Evolutionary conservation across 2,888 invertebrate genomes (phyloP).

Genomic region (Eudemis profundana): DNA sequence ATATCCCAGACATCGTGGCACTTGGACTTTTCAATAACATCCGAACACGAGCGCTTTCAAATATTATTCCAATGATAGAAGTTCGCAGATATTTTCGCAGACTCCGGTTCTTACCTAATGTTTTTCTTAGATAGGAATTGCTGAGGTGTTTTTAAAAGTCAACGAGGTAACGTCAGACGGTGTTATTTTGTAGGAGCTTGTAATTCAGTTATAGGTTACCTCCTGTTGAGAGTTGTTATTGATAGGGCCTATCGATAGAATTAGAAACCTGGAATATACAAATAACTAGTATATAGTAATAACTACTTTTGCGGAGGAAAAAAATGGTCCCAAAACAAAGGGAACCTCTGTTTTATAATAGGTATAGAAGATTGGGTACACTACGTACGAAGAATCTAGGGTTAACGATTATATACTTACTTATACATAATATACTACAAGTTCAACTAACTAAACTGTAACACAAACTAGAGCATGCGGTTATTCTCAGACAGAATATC

Average conservation of each 20-base stretch:
- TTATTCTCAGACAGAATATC: constrained; percentile 6
- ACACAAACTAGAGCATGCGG: constrained; percentile 11
- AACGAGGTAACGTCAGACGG: neutral
- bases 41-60: constrained; percentile 35
- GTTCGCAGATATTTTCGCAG: constrained; percentile 41
- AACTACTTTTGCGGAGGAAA: too few species aligned
- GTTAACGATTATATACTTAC: too few species aligned
- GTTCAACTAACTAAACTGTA: constrained; percentile 10
- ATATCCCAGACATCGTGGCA: constrained; percentile 35
- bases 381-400: too few species aligned
- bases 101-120: constrained; percentile 31
- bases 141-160: constrained; percentile 31
- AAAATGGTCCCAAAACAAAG: too few species aligned
- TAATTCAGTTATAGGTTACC: neutral
- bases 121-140: constrained; percentile 34
- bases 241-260: too few species aligned
- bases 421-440: neutral
- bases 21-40: constrained; percentile 43
- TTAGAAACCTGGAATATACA: too few species aligned
- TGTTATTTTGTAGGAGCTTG: neutral
- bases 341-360: too few species aligned
- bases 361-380: too few species aligned
- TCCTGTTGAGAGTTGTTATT: neutral
- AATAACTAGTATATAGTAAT: too few species aligned
- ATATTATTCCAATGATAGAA: constrained; percentile 43